These are phyloP conservation scores for Lepidotrigona ventralis DNA, from an alignment of 1,140 invertebrate genomes.

Conservation along the genomic window DNA sequence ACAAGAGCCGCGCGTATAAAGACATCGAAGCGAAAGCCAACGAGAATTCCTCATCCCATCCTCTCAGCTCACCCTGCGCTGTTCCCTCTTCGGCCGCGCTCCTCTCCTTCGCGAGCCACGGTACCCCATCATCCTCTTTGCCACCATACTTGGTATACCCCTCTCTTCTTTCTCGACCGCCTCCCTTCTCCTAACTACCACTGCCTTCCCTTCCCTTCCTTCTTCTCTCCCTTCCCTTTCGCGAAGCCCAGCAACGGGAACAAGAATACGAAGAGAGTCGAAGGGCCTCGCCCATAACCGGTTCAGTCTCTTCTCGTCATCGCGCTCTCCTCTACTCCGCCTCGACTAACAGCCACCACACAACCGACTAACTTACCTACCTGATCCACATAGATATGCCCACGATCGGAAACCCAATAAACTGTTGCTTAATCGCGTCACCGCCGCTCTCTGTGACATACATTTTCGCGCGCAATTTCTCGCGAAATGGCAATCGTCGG, in stretches of 20 bases:
- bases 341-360: slow-evolving; percentile 46
- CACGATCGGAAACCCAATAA: slow-evolving; percentile 61
- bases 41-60: slow-evolving; percentile 80
- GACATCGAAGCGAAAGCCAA: slow-evolving; percentile 80
- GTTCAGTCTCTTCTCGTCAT: slow-evolving; percentile 76
- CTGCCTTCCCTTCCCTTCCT: slow-evolving; percentile 24
- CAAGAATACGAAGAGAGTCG: slow-evolving; percentile 64
- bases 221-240: not conserved
- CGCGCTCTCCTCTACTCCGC: slow-evolving; percentile 63
- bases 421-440: slow-evolving; percentile 47
- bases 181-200: slow-evolving; percentile 30
- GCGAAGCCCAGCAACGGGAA: slow-evolving; percentile 56
- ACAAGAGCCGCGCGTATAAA: slow-evolving; percentile 80
- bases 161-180: slow-evolving; percentile 55
- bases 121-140: slow-evolving; percentile 76
- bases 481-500: not conserved
- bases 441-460: slow-evolving; percentile 22
- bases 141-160: slow-evolving; percentile 79
- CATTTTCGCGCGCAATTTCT: slow-evolving; percentile 10
- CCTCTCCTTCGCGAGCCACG: slow-evolving; percentile 44
- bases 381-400: slow-evolving; percentile 68
- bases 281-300: slow-evolving; percentile 79
- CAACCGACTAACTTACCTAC: slow-evolving; percentile 65
- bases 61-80: slow-evolving; percentile 43
- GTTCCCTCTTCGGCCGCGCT: slow-evolving; percentile 29